These are phyloP conservation scores for Aproaerema taeniolella DNA, from an alignment of 2,888 invertebrate species.

Conservation along the genomic window DNA sequence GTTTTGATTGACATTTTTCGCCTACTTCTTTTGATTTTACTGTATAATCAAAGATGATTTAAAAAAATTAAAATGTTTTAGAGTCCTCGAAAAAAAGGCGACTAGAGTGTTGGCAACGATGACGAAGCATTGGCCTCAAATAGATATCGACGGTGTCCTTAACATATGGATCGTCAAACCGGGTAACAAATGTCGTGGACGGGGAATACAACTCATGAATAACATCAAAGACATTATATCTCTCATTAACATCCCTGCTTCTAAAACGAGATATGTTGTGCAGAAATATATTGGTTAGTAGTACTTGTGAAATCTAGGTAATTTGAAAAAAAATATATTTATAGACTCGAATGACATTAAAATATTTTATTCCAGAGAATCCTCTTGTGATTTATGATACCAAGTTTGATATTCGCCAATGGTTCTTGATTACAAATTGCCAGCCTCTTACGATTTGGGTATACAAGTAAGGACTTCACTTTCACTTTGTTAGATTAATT, in stretches of 20 bases:
- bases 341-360: background rate
- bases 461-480: conserved; percentile 81
- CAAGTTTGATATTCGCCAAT: conserved; percentile 96
- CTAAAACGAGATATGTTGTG: conserved; percentile 90
- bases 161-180: conserved; percentile 98
- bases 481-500: background rate
- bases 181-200: conserved; percentile 93
- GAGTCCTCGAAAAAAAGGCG: conserved; percentile 71
- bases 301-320: too few species aligned
- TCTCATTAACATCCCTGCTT: conserved; percentile 81
- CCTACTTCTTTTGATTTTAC: too few species aligned
- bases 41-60: too few species aligned
- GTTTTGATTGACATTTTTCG: conserved; percentile 51
- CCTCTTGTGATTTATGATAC: conserved; percentile 93
- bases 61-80: too few species aligned
- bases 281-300: conserved; percentile 95
- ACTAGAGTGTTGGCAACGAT: conserved; percentile 81
- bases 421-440: conserved; percentile 95
- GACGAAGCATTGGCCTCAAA: conserved; percentile 86
- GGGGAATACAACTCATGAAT: conserved; percentile 92
- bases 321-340: background rate
- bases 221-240: conserved; percentile 90
- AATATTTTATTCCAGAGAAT: conserved; percentile 80
- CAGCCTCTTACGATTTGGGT: conserved; percentile 95
- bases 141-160: conserved; percentile 88